Evolutionary conservation across 2,888 invertebrate genomes (phyloP), one percentile per base, ranked within the genome.

Genomic region (Trachelus tabidus): DNA sequence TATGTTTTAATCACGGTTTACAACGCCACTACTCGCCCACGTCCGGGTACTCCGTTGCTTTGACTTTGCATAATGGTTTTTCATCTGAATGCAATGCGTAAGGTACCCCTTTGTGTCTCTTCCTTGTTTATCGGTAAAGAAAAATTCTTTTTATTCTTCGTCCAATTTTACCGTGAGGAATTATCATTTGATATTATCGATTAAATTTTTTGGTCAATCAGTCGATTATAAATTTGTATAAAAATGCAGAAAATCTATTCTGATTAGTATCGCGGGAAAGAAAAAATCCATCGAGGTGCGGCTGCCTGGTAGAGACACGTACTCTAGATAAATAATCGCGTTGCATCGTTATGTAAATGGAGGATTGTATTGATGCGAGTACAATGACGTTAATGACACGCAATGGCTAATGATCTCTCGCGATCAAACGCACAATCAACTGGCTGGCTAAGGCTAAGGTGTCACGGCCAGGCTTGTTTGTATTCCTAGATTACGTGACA

Each of bases 381-480:
- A 83, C 82, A 82, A 84, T 84, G 80, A 81, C 80, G 83, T 77
- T 82, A 82, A 83, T 81, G 82, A 84, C 82, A 84, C 80, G 81
- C 80, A 80, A 82, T 83, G 81, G 77, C 80, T 83, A 83, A 81
- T 81, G 80, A 81, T 81, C 80, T 78, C 77, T 80, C 76, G 75
- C 56, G 23, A 75, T 77, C n/a, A 75, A 23, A 75, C 30, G 69
- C 37, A 40, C 34, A 85, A 86, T 86, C 87, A 83, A 84, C 81
- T 83, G 83, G 56, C 85, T 86, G 85, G 82, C 85, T 86, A 88
- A 90, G 89, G 89, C 89, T 87, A 89, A 86, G 89, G 86, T 89
- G 89, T 88, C 89, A 90, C 82, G 89, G 89, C 85, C 88, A 86
- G 83, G 81, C 84, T 85, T 88, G 88, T 88, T 88, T 88, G 86